Percentiles rank a stretch among this genome's conserved stretches.
These are phyloP conservation scores for Eubasilissa splendida DNA, from an alignment of 2,888 invertebrate genomes.

Conservation along the genomic window DNA sequence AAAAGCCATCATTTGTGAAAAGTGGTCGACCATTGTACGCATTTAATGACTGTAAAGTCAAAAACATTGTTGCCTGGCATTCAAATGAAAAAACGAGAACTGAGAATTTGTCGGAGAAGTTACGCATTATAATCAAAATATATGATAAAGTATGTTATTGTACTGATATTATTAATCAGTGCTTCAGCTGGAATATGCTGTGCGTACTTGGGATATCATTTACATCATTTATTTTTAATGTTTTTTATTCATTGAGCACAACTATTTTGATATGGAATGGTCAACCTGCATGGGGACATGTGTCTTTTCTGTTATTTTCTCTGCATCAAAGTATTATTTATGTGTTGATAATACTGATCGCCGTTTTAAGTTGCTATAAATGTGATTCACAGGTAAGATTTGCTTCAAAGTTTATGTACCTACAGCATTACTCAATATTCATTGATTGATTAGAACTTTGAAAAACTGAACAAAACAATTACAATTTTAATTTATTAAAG, in stretches of 20 bases:
- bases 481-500: too few relatives aligned
- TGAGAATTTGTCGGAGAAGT: conserved; percentile 19
- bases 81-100: conserved; percentile 20
- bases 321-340: not conserved
- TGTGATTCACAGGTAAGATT: conserved; percentile 41
- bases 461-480: too few relatives aligned
- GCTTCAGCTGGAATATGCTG: conserved; percentile 35
- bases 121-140: conserved; percentile 26
- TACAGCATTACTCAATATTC: too few relatives aligned
- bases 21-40: not conserved
- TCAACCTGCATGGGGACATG: not conserved
- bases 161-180: conserved; percentile 31
- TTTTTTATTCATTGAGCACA: conserved; percentile 35
- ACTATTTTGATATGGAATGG: conserved; percentile 1
- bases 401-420: too few relatives aligned
- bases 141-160: conserved; percentile 45
- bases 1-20: conserved; percentile 1
- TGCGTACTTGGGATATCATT: conserved; percentile 4
- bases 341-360: not conserved
- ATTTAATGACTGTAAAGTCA: not conserved
- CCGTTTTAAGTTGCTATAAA: conserved; percentile 15
- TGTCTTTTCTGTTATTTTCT: conserved; percentile 11
- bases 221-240: conserved; percentile 31
- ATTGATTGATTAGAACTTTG: too few relatives aligned
- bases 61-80: not conserved